phyloP scores from a whole-genome alignment of 2,113 vertebrate species.

The Nothocercus julius region DNA sequence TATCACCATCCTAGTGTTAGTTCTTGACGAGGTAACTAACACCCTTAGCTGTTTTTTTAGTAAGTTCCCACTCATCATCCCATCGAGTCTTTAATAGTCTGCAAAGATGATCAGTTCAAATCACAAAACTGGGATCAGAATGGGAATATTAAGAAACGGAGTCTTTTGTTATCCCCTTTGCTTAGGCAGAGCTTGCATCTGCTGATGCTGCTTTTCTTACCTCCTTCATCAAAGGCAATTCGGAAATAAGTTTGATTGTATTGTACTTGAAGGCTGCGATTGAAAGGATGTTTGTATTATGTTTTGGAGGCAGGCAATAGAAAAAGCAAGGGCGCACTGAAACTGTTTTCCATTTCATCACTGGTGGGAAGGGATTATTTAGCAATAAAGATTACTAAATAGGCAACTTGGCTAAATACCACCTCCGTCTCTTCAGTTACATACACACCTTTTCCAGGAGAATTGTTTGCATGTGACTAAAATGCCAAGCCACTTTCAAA shows the following conservation, averaged over 20 bases:
- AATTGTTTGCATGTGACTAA: background rate
- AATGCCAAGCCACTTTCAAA: background rate
- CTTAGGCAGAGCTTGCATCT: background rate
- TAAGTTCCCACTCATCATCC: background rate
- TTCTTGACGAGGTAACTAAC: background rate
- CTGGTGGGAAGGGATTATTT: background rate
- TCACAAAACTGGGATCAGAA: background rate
- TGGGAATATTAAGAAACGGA: background rate
- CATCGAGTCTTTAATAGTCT: background rate
- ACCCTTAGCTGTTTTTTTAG: background rate
- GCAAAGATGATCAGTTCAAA: background rate
- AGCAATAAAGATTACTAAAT: background rate
- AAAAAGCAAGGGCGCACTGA: background rate
- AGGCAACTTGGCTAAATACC: background rate
- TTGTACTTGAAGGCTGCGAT: background rate
- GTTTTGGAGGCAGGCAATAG: background rate
- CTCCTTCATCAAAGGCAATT: background rate
- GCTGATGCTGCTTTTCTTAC: background rate
- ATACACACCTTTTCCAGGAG: background rate
- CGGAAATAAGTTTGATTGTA: background rate
- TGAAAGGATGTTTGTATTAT: background rate
- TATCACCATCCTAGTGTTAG: background rate
- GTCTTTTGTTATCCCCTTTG: background rate
- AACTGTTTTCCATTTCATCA: background rate
- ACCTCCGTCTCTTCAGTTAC: background rate